Conservation (phyloP, 2,888 invertebrate genomes). For the Idaea biselata region DNA sequence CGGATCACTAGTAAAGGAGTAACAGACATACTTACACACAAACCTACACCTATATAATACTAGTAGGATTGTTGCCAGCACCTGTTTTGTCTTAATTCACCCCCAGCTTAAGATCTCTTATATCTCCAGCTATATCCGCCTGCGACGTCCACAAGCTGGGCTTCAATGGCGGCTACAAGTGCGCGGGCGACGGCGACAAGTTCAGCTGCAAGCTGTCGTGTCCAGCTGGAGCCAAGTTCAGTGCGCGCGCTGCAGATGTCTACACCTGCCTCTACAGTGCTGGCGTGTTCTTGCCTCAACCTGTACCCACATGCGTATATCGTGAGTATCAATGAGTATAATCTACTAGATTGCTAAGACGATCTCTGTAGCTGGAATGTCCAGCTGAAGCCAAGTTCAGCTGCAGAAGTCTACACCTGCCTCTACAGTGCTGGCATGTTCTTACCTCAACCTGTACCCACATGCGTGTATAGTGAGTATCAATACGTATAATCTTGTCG, state of each 20-base stretch:
- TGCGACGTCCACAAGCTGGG: conserved; percentile 83
- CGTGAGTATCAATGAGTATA: conserved; percentile 66
- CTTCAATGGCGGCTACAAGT: conserved; percentile 89
- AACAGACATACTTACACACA: too few relatives aligned
- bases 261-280: conserved; percentile 85
- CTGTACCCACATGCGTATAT: conserved; percentile 87
- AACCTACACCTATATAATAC: too few relatives aligned
- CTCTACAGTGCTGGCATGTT: conserved; percentile 83
- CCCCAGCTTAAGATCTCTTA: too few relatives aligned
- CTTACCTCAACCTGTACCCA: conserved; percentile 85
- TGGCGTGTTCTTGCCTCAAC: conserved; percentile 84
- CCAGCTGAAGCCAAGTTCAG: conserved; percentile 83
- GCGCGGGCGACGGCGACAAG: conserved; percentile 81
- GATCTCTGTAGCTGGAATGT: conserved; percentile 84
- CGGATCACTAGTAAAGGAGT: too few relatives aligned
- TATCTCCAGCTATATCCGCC: conserved; percentile 73
- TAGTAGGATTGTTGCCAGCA: too few relatives aligned
- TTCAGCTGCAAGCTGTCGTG: conserved; percentile 85
- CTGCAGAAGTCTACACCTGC: conserved; percentile 84
- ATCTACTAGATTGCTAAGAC: not conserved
- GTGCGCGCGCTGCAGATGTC: conserved; percentile 78
- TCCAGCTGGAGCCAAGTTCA: conserved; percentile 83
- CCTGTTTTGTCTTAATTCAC: not conserved
- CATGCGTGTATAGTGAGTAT: conserved; percentile 83
- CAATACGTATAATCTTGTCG: too few relatives aligned